Conservation (phyloP, 2,113 vertebrate genomes). For the Trematocara marginatum region DNA sequence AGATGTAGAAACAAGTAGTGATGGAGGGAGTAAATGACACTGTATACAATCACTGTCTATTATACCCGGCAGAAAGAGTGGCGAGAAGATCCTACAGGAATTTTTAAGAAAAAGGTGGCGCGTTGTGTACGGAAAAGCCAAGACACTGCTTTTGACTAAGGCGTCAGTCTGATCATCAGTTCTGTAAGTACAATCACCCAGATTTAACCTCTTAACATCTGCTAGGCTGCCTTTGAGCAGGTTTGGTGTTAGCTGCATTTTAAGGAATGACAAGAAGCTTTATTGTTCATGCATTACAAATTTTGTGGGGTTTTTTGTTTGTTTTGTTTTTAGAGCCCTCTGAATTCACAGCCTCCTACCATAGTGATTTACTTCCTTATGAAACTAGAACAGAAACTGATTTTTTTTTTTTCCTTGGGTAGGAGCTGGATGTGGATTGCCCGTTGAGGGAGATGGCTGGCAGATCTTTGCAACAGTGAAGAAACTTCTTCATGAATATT, state of each 20-base stretch:
- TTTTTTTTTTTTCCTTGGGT: constrained; percentile 9
- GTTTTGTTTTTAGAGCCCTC: neutral
- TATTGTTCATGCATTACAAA: neutral
- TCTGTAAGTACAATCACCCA: neutral
- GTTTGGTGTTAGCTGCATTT: neutral
- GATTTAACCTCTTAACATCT: neutral
- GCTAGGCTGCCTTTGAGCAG: neutral
- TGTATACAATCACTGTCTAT: neutral
- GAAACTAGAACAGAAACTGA: neutral
- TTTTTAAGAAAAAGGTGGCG: constrained; percentile 78
- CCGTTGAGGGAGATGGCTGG: neutral
- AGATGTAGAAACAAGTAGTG: neutral
- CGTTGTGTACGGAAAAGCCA: constrained; percentile 78
- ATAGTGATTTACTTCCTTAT: neutral
- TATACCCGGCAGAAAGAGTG: constrained; percentile 72
- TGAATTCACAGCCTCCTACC: neutral
- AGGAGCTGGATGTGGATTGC: neutral
- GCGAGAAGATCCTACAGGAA: constrained; percentile 75
- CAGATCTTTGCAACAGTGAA: neutral
- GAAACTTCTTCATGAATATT: neutral
- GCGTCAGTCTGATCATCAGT: neutral
- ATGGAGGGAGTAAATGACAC: neutral
- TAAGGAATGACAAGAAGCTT: neutral
- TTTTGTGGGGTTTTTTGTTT: neutral
- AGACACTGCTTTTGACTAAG: constrained; percentile 77